Evolutionary conservation across 2,113 vertebrate genomes (phyloP).

Genomic region (Gallinago media): DNA sequence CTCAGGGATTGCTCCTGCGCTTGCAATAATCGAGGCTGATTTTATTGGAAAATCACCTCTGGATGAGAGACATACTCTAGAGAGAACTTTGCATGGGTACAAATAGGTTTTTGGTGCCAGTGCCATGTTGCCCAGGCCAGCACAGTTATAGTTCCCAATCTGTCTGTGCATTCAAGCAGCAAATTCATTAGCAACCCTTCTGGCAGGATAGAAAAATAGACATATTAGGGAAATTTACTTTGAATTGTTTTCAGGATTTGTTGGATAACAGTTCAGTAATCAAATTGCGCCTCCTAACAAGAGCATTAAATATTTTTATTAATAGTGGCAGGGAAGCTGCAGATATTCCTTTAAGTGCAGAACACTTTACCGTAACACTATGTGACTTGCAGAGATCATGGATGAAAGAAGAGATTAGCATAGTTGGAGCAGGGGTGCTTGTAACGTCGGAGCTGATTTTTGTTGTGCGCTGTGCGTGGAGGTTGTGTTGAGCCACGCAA

Average conservation of each 20-base stretch:
- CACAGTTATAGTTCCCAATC: slow-evolving; percentile 75
- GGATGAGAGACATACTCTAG: slow-evolving; percentile 73
- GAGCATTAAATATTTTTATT: slow-evolving; percentile 70
- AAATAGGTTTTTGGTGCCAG: slow-evolving; percentile 76
- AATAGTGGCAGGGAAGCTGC: slow-evolving; percentile 32
- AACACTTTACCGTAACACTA: slow-evolving; percentile 15
- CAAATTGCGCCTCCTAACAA: slow-evolving; percentile 69
- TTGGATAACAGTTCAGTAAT: slow-evolving; percentile 72
- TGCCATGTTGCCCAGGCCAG: slow-evolving; percentile 67
- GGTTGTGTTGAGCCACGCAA: not conserved
- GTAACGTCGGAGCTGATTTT: not conserved
- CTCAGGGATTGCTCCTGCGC: slow-evolving; percentile 68
- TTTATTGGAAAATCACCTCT: slow-evolving; percentile 83
- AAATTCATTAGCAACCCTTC: slow-evolving; percentile 83
- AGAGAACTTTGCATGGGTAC: slow-evolving; percentile 79
- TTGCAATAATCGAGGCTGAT: slow-evolving; percentile 77
- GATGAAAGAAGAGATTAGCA: slow-evolving; percentile 9
- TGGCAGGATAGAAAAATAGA: slow-evolving; percentile 74
- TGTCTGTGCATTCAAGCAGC: slow-evolving; percentile 83
- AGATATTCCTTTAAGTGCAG: slow-evolving; percentile 48
- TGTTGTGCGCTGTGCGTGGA: not conserved
- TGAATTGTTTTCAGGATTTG: slow-evolving; percentile 75
- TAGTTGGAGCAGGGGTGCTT: not conserved
- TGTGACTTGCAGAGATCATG: not conserved
- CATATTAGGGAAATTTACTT: slow-evolving; percentile 76